Base-by-base conservation (phyloP, 2,888 invertebrate genomes). In the Caenorhabditis panamensis region DNA sequence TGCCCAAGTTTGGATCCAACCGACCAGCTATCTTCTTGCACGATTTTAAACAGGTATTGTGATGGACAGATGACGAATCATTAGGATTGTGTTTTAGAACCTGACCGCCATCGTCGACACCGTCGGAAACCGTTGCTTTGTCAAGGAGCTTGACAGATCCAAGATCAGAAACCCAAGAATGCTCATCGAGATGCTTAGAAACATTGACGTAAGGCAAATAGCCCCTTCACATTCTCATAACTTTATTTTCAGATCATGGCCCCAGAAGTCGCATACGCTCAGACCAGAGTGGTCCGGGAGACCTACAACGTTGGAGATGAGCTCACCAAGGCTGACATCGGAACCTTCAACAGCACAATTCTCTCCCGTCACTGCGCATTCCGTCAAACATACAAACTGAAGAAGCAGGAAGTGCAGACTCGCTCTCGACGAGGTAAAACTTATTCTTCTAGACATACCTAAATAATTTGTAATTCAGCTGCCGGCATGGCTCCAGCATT, bases 1-100 rank as follows among this genome's bases (percentile, higher is more conserved):
- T 97, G 8, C 94, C 95, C 16, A 94, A 95, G 90, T 95, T 95
- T 90, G 94, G 94, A 82, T 94, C 95, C 84, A 95, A 95, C 0
- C 94, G 94, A 41, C 94, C 93, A 56, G 95, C 96, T 68, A 94
- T 95, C 82, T 96, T 96, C 91, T 94, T 97, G 87, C 97, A 97
- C 89, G 96, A 97, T 92, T 97, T 97, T 91, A 94, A 94, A 85
- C 93, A 94, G 86, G 94, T 94, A n/a, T 13, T 37, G 37, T 47
- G n/a, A n/a, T n/a, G n/a, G n/a, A n/a, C n/a, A n/a, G n/a, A n/a
- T n/a, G n/a, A n/a, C n/a, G n/a, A n/a, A n/a, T n/a, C n/a, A n/a
- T n/a, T n/a, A n/a, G n/a, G n/a, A n/a, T n/a, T 36, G 3, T 62
- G 2, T 78, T 86, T 67, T 84, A 94, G 94, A 94, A 94, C 88